Base-by-base conservation (phyloP, 2,113 vertebrate species). In the Spea bombifrons region DNA sequence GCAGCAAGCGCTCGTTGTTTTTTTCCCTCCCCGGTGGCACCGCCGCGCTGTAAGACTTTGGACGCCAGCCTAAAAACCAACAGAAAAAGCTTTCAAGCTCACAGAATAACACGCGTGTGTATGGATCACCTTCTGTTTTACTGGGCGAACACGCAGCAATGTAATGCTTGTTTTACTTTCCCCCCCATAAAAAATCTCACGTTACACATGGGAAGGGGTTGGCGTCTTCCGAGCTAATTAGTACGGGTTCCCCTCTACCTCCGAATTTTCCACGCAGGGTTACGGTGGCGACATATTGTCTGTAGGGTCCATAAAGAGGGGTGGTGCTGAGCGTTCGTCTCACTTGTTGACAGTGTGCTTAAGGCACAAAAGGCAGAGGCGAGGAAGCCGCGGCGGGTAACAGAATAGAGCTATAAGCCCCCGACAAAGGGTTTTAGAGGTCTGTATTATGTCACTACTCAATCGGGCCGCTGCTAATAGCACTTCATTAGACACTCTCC, bases 221-320 rank as follows among this genome's bases (percentile, higher is more conserved):
- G 86, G 87, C 84, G 83, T 85, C 85, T 89, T 84, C 77, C 4
- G 9, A 82, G 87, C 85, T 91, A 87, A 89, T 91, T 89, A 89
- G 84, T 66, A 83, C 45, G 86, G 87, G 87, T 88, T 88, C 85
- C 89, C 88, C 85, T 89, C 86, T 89, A 90, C 88, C 91, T 86
- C 90, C 75, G 69, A 87, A 91, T 92, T 93, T 91, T 93, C 90
- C 92, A 92, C 88, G 89, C 92, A 88, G 91, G 90, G 90, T 90
- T 92, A 89, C 76, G 82, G 85, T 90, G 91, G 92, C 91, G 92
- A 87, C 91, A 85, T 86, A 63, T 86, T 87, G 92, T 94, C 92
- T 92, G 90, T 91, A 86, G 83, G 85, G 15, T 81, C 90, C 73
- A 80, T 13, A 71, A 89, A 85, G 85, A 84, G 86, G 59, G 30